These are phyloP conservation scores for Corythoichthys haematopterus DNA, from an alignment of 2,113 vertebrate species.

Conservation along the genomic window DNA sequence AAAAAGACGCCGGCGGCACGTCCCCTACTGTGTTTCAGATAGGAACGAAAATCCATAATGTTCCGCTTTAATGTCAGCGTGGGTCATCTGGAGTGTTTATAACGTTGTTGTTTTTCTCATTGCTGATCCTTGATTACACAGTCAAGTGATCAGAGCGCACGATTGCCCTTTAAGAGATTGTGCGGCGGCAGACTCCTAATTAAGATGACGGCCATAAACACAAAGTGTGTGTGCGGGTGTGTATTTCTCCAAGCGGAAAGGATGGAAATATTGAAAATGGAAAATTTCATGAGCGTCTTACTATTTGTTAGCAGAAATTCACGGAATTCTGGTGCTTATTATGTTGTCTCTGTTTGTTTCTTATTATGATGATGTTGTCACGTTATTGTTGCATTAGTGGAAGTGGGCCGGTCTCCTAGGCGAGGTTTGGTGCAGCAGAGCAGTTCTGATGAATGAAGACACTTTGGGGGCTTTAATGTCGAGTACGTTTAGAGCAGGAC, in stretches of 20 bases:
- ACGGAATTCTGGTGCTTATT: slow-evolving; percentile 6
- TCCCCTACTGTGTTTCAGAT: neutral
- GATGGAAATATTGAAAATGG: slow-evolving; percentile 17
- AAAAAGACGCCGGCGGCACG: neutral
- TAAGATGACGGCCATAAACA: slow-evolving; percentile 12
- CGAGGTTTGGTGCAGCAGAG: slow-evolving; percentile 8
- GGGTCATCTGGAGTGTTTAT: neutral
- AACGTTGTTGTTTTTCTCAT: neutral
- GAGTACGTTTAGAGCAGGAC: too few species aligned
- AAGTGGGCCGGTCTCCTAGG: neutral
- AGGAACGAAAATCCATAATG: neutral
- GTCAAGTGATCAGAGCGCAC: slow-evolving; percentile 1
- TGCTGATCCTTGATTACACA: neutral
- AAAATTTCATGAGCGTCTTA: slow-evolving; percentile 21
- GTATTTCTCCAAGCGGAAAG: slow-evolving; percentile 19
- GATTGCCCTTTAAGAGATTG: slow-evolving; percentile 13
- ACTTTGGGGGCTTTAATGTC: slow-evolving; percentile 10
- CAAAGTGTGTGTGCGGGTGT: slow-evolving; percentile 7
- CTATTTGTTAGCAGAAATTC: slow-evolving; percentile 30
- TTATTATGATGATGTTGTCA: neutral
- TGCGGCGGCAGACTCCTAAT: slow-evolving; percentile 30
- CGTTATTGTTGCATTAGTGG: neutral
- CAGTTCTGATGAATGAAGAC: slow-evolving; percentile 21
- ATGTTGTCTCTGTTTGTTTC: neutral
- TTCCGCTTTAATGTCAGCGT: neutral